Percentiles rank a stretch among this genome's conserved stretches.
phyloP scores from a whole-genome alignment of 2,797 vertebrate genomes.

The Hyperoplus lanceolatus region DNA sequence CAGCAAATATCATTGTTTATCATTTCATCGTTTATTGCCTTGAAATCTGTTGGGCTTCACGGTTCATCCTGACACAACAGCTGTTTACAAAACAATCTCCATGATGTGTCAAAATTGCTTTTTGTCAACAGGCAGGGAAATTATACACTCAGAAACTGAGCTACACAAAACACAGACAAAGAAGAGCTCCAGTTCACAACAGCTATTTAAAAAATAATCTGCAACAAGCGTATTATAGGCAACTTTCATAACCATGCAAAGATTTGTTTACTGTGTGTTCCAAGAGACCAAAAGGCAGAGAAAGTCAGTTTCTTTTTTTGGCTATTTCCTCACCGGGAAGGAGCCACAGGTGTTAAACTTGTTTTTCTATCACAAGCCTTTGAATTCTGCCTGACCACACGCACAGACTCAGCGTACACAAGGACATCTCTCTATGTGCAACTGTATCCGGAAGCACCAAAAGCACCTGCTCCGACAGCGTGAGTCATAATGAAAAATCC shows the following conservation, averaged over 20 bases:
- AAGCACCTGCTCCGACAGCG: constrained; percentile 23
- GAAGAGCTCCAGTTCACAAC: not conserved
- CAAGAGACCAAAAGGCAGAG: not conserved
- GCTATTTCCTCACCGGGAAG: not conserved
- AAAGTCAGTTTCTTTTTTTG: not conserved
- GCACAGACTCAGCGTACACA: constrained; percentile 9
- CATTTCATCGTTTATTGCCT: not conserved
- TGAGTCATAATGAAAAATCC: constrained; percentile 42
- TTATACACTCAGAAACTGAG: not conserved
- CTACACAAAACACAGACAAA: not conserved
- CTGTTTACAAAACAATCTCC: not conserved
- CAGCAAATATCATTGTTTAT: not conserved
- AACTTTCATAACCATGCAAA: not conserved
- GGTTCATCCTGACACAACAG: not conserved
- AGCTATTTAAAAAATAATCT: too few species aligned
- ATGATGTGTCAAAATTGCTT: not conserved
- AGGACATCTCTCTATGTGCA: constrained; percentile 16
- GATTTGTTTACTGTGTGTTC: not conserved
- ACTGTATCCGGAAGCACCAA: constrained; percentile 32
- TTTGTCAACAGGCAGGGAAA: not conserved
- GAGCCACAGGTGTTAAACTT: constrained; percentile 28
- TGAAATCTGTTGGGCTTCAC: not conserved
- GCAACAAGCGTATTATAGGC: too few species aligned
- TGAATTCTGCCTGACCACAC: constrained; percentile 25
- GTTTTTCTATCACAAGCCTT: constrained; percentile 22